phyloP scores from a whole-genome alignment of 2,797 vertebrate species.

The Tympanoctomys barrerae region DNA sequence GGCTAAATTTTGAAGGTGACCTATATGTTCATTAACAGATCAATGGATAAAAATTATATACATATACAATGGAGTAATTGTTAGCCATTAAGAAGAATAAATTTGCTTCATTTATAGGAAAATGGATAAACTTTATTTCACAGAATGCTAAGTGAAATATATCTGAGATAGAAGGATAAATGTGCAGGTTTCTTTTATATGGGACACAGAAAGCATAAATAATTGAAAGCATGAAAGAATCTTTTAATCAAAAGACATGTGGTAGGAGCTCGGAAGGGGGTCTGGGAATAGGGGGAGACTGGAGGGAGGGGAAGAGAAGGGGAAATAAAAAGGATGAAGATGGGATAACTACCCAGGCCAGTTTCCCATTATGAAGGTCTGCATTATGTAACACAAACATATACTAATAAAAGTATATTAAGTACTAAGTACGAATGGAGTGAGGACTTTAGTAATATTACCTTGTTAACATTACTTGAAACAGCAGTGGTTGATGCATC shows the following conservation, averaged over 20 bases:
- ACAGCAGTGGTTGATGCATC: neutral
- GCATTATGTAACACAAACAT: neutral
- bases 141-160: neutral
- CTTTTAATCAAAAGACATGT: neutral
- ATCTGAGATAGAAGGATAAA: neutral
- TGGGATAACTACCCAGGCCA: too few relatives aligned
- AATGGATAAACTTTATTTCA: neutral
- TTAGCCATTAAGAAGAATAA: neutral
- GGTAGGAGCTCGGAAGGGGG: neutral
- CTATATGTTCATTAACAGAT: too few relatives aligned
- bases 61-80: too few relatives aligned
- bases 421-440: neutral
- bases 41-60: too few relatives aligned
- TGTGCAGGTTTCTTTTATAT: neutral
- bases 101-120: neutral
- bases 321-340: neutral
- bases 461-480: slow-evolving; percentile 14
- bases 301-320: neutral
- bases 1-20: too few relatives aligned
- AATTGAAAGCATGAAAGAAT: neutral
- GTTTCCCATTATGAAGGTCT: neutral
- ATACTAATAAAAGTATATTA: neutral
- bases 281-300: neutral
- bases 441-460: neutral
- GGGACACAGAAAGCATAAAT: neutral